A percentile compares a stretch with the other conserved stretches of the same genome.
Evolutionary conservation across 2,888 invertebrate species (phyloP).

Genomic region (Temnothorax ravouxi): DNA sequence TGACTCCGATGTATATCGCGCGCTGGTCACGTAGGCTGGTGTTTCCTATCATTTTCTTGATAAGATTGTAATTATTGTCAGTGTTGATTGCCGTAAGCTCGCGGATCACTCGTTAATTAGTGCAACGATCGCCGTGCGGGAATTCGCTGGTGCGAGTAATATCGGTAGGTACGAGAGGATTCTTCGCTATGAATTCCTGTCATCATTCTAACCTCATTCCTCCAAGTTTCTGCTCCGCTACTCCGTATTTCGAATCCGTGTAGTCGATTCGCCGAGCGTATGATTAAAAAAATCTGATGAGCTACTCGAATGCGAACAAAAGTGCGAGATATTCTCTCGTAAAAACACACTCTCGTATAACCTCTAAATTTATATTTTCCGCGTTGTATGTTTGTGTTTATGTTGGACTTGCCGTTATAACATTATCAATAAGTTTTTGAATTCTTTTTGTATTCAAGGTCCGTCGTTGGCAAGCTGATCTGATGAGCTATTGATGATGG

Average conservation of each 20-base stretch:
- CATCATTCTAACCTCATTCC: slow-evolving; percentile 22
- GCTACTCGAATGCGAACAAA: neutral
- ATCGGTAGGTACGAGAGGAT: neutral
- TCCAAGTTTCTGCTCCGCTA: neutral
- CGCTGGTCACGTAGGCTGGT: slow-evolving; percentile 37
- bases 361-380: neutral
- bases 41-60: slow-evolving; percentile 14
- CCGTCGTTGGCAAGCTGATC: neutral
- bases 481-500: slow-evolving; percentile 56
- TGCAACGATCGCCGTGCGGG: neutral
- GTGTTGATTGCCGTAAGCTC: neutral
- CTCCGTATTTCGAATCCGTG: neutral
- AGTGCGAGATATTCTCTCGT: neutral
- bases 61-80: slow-evolving; percentile 19
- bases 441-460: slow-evolving; percentile 2
- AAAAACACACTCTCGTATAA: neutral
- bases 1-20: slow-evolving; percentile 7
- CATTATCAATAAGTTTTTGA: neutral
- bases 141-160: neutral
- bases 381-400: neutral
- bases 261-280: neutral
- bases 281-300: neutral
- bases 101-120: neutral
- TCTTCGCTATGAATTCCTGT: neutral
- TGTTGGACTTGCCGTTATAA: neutral